Base-by-base conservation (phyloP, 2,113 vertebrate species). In the Pseudonaja textilis region DNA sequence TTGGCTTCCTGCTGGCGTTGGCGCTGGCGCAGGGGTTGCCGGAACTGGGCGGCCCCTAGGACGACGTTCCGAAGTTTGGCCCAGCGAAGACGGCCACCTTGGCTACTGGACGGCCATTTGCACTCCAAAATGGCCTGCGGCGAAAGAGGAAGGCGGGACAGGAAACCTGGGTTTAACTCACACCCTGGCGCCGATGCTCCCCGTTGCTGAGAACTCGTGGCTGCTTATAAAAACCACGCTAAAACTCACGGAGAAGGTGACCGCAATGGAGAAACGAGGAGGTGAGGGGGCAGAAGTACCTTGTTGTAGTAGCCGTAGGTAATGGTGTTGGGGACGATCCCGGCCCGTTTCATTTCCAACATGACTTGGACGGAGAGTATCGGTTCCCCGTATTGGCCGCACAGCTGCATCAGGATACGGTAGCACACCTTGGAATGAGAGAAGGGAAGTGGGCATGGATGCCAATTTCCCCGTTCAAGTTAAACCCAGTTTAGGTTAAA, bases 301-400 rank as follows among this genome's bases (percentile, higher is more conserved):
- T 99, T 99, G 97, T 99, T 99, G 97, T 99, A 99, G 97, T 99
- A 99, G 64, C 98, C 98, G 0, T 99, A 98, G 64, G 99, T 99
- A 97, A 99, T 98, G 95, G 99, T 98, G 97, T 99, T 99, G 93
- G 99, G 99, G 1, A 98, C 99, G 2, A 99, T 98, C 93, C 99
- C 99, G 0, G 98, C 99, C 88, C 98, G 98, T 52, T 99, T 98
- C 99, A 99, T 99, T 97, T 99, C 99, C 91, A 99, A 97, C 96
- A 99, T 97, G 81, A 99, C 99, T 0, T 98, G 94, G n/a, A 99
- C 99, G 0, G 99, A 99, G 1, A 99, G 98, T 90, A 99, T 98
- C 0, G 99, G 99, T 96, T 99, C 98, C 0, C 99, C 99, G 0
- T 99, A 99, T 96, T 98, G 99, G 81, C 99, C 99, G 0, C 99